Conservation (phyloP, 2,888 invertebrate species). For the Drosophila putrida region DNA sequence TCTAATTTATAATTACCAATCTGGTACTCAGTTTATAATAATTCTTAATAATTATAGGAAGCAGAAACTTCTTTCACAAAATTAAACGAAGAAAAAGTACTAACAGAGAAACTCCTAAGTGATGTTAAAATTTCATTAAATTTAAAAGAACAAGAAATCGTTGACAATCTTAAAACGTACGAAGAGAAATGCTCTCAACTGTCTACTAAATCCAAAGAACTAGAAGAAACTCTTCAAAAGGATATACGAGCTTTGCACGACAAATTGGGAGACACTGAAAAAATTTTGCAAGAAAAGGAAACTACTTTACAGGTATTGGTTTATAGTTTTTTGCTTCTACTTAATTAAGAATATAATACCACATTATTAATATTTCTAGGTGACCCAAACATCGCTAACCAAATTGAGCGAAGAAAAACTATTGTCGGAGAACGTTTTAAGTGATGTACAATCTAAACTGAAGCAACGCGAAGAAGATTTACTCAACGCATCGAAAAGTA, state of each 20-base stretch:
- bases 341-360: not conserved
- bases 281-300: conserved; percentile 8
- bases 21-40: not conserved
- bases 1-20: no score
- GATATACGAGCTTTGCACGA: not conserved
- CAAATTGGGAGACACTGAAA: conserved; percentile 1
- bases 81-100: conserved; percentile 5
- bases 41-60: not conserved
- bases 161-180: conserved; percentile 17
- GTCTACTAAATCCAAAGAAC: not conserved
- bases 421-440: conserved; percentile 18
- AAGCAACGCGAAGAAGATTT: conserved; percentile 38
- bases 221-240: conserved; percentile 9
- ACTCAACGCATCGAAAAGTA: conserved; percentile 26
- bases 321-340: not conserved
- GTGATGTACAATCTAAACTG: conserved; percentile 29
- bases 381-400: conserved; percentile 21
- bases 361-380: conserved; percentile 6
- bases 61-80: conserved; percentile 8
- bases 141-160: conserved; percentile 25
- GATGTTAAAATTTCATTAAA: conserved; percentile 4
- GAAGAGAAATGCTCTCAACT: conserved; percentile 29
- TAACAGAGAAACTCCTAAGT: conserved; percentile 6
- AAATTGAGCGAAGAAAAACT: conserved; percentile 36
- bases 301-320: conserved; percentile 43